Percentiles rank a stretch among this genome's conserved stretches.
Evolutionary conservation across 2,797 vertebrate genomes (phyloP).

Genomic region (Aulostomus chinensis): DNA sequence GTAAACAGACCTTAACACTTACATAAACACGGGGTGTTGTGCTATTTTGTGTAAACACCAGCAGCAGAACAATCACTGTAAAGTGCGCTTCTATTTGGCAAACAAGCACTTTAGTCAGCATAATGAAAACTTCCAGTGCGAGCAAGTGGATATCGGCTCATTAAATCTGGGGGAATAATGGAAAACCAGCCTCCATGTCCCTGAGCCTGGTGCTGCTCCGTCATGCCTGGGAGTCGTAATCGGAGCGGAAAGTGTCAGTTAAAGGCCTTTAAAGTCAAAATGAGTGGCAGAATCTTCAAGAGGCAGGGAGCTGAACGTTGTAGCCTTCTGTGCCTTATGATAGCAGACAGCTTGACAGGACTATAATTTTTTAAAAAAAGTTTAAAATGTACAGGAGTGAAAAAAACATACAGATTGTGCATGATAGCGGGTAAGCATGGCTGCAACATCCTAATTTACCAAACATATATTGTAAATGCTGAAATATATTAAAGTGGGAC

Average conservation of each 20-base stretch:
- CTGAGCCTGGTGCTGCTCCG: slow-evolving; percentile 24
- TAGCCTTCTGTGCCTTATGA: too few species aligned
- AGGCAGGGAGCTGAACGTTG: too few species aligned
- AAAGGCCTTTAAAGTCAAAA: slow-evolving; percentile 47
- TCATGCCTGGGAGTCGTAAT: slow-evolving; percentile 47
- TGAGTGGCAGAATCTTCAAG: slow-evolving; percentile 7
- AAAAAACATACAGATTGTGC: too few species aligned
- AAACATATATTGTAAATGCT: too few species aligned
- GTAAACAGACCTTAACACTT: too few species aligned
- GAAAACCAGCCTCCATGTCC: slow-evolving; percentile 47
- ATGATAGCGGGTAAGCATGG: too few species aligned
- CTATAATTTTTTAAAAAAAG: too few species aligned
- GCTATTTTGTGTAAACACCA: slow-evolving; percentile 35
- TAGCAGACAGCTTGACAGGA: too few species aligned
- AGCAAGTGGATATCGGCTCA: slow-evolving; percentile 54
- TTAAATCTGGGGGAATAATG: slow-evolving; percentile 59
- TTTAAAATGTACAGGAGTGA: too few species aligned
- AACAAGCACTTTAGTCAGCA: slow-evolving; percentile 53
- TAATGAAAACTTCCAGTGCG: slow-evolving; percentile 66
- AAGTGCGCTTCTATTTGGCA: slow-evolving; percentile 51
- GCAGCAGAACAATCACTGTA: slow-evolving; percentile 50
- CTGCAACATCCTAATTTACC: too few species aligned
- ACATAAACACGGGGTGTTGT: too few species aligned
- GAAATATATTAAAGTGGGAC: too few species aligned
- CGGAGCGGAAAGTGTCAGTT: slow-evolving; percentile 42